Conservation (phyloP, 2,888 invertebrate species). For the Hecatera dysodea region DNA sequence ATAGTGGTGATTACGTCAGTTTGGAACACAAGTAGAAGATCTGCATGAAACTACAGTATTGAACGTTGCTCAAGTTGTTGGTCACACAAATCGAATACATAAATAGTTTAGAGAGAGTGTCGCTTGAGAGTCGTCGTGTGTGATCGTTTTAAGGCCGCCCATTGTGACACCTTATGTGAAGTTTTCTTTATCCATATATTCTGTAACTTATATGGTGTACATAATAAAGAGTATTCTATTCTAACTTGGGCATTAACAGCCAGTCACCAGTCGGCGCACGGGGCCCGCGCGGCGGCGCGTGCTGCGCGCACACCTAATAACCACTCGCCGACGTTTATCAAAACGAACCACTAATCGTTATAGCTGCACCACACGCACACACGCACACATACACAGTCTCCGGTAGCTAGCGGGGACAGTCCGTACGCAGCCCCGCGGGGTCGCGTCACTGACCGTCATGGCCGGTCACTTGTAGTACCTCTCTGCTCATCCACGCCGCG, state of each 20-base stretch:
- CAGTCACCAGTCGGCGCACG: no score
- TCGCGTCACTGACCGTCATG: not conserved
- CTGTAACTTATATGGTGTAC: no score
- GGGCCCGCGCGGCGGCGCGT: not conserved
- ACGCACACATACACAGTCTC: not conserved
- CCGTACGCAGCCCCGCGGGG: not conserved
- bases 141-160: no score
- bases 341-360: constrained; percentile 4
- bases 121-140: no score
- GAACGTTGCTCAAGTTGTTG: not conserved
- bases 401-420: not conserved
- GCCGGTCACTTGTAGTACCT: not conserved
- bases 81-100: not conserved
- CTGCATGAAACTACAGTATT: not conserved
- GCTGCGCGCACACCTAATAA: not conserved
- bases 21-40: not conserved
- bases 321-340: not conserved
- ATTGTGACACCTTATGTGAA: no score
- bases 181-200: no score
- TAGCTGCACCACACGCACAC: not conserved
- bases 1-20: no score
- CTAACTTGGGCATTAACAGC: not conserved
- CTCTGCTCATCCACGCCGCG: not conserved
- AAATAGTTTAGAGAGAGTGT: not conserved
- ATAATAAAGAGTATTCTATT: no score